Evolutionary conservation across 2,113 vertebrate genomes (phyloP), one percentile per base, ranked within the genome.

Genomic region (Cercocebus atys): DNA sequence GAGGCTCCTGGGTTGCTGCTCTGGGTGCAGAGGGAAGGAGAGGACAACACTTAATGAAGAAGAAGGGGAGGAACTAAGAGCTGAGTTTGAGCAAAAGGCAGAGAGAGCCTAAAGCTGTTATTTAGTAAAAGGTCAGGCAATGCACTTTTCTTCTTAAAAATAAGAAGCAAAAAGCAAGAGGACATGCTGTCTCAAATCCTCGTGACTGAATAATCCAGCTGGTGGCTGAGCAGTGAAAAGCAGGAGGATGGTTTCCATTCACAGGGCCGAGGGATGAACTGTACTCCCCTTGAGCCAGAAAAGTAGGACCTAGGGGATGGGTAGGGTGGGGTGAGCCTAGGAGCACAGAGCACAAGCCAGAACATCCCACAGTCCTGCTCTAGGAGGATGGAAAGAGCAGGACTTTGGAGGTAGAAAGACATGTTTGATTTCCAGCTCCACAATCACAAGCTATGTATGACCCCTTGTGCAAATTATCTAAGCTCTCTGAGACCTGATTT

Each of bases 131-230:
- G 83, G 84, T 82, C 84, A 93, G 87, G 38, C 89, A 86, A 86
- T 78, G 38, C 50, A 96, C 80, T 92, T 95, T 96, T 79, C 40
- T 64, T 85, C 66, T 86, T 66, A 76, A 85, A 95, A 96, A 61
- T 75, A 61, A 76, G 66, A 82, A 91, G 43, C 72, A 61, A 97
- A 90, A 82, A 76, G 75, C 45, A 92, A 88, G 66, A 92, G 66
- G 35, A 95, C 70, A 93, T 79, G 43, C 40, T 79, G 55, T 59
- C 52, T 89, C 75, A 83, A 72, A 79, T 52, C 16, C 45, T 87
- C 25, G 38, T 23, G 32, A 94, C 7, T 14, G 86, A 94, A 90
- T 38, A 43, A 78, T 43, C 43, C 32, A 68, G 47, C 52, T 38
- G 23, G 80, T 80, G 90, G 50, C 40, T 70, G 35, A 88, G n/a